phyloP scores from a whole-genome alignment of 64 coral and sea anemone genomes.

The Actinia equina region DNA sequence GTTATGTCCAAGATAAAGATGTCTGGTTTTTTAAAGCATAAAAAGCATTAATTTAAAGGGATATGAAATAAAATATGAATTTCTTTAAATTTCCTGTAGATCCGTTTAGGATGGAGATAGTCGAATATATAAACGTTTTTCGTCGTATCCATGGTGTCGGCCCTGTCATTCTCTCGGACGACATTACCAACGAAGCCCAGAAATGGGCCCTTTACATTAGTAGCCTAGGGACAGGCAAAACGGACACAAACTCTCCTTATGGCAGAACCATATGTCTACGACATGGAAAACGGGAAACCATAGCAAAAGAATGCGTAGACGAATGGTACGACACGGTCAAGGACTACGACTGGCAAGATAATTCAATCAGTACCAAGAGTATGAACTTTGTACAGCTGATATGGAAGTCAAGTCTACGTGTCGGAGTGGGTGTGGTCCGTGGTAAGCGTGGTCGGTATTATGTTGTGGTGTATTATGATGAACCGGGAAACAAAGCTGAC shows the following conservation, averaged over 20 bases:
- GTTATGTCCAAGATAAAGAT: neutral
- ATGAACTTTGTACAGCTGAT: slow-evolving; percentile 73
- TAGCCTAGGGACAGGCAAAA: slow-evolving; percentile 40
- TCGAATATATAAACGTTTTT: slow-evolving; percentile 65
- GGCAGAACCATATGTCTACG: slow-evolving; percentile 56
- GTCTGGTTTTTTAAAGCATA: neutral
- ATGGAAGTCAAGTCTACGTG: slow-evolving; percentile 39
- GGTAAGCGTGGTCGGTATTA: slow-evolving; percentile 46
- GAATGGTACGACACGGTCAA: slow-evolving; percentile 50
- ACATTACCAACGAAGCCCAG: slow-evolving; percentile 33
- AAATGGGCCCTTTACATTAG: slow-evolving; percentile 55
- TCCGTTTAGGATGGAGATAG: neutral
- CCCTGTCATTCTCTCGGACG: slow-evolving; percentile 50
- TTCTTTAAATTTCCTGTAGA: neutral
- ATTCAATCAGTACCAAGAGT: slow-evolving; percentile 15
- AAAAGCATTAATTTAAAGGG: neutral
- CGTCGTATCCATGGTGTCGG: slow-evolving; percentile 62
- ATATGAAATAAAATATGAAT: too few species aligned
- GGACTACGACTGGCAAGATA: slow-evolving; percentile 42
- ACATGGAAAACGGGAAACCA: slow-evolving; percentile 25
- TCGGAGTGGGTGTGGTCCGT: slow-evolving; percentile 57
- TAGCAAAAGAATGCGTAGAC: slow-evolving; percentile 36
- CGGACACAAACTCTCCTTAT: slow-evolving; percentile 63
- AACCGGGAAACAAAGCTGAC: slow-evolving; percentile 24
- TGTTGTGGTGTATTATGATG: slow-evolving; percentile 56